Evolutionary conservation across 2,113 vertebrate species (phyloP).

Genomic region (Numida meleagris): DNA sequence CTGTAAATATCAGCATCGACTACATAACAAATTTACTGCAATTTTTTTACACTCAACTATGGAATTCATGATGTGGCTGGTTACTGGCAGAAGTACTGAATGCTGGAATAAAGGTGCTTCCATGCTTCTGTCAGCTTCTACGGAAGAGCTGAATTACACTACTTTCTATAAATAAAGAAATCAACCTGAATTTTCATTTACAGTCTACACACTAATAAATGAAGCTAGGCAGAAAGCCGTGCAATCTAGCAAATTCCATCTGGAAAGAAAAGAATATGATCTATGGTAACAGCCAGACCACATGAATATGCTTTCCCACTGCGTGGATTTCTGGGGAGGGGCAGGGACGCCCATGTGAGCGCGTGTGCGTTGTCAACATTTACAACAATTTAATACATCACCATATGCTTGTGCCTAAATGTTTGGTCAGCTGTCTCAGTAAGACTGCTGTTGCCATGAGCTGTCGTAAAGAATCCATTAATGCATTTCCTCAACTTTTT

Average conservation of each 20-base stretch:
- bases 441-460: neutral
- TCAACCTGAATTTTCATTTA: neutral
- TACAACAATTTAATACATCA: neutral
- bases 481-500: neutral
- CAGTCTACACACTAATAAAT: neutral
- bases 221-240: neutral
- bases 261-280: fast-evolving
- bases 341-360: neutral
- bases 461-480: neutral
- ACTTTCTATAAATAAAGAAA: neutral
- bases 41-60: neutral
- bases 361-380: neutral
- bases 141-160: neutral
- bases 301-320: neutral
- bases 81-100: neutral
- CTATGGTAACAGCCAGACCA: neutral
- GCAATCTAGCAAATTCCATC: neutral
- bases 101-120: neutral
- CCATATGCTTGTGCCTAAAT: neutral
- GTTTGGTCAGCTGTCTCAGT: neutral
- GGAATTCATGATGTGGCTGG: neutral
- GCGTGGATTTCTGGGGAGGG: neutral
- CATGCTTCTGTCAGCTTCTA: neutral
- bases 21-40: neutral
- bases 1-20: neutral